Percentiles rank a stretch among this genome's conserved stretches.
Conservation (phyloP, 2,888 invertebrate genomes). For the Amblyjoppa fuscipennis region DNA sequence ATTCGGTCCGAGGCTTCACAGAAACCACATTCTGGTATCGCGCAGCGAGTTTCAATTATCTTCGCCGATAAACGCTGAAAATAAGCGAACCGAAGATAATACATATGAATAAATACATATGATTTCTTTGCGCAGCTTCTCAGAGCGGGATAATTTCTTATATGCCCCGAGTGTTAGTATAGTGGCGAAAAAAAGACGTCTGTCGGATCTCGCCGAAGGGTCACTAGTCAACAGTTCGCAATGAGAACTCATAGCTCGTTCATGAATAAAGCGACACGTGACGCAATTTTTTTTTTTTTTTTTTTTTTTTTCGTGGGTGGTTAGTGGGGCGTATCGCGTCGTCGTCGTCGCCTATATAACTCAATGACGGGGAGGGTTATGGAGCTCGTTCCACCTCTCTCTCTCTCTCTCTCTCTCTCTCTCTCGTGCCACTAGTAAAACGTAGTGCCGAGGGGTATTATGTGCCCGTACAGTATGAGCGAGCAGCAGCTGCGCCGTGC, state of each 20-base stretch:
- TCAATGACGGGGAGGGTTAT: conserved; percentile 70
- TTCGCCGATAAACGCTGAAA: not conserved
- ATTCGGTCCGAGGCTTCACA: conserved; percentile 11
- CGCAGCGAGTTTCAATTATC: conserved; percentile 8
- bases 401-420: conserved; percentile 56
- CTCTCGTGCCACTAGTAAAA: conserved; percentile 33
- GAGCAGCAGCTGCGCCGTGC: conserved; percentile 68
- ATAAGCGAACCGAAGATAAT: too few species aligned
- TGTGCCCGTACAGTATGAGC: conserved; percentile 34
- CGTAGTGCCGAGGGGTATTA: conserved; percentile 35
- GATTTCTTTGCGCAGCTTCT: too few species aligned
- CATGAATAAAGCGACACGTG: conserved; percentile 82
- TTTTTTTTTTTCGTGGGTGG: conserved; percentile 79
- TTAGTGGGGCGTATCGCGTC: conserved; percentile 82
- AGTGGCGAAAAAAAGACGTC: conserved; percentile 3
- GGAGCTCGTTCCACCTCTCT: conserved; percentile 66
- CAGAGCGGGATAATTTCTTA: too few species aligned
- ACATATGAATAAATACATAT: too few species aligned
- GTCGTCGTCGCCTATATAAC: conserved; percentile 71
- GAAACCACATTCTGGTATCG: not conserved
- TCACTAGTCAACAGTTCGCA: conserved; percentile 57
- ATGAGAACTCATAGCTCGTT: conserved; percentile 74
- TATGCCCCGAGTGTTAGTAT: too few species aligned
- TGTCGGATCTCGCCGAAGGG: conserved; percentile 20
- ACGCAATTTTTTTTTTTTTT: conserved; percentile 69